These are phyloP conservation scores for Dolichomitus sp. DNA, from an alignment of 2,888 invertebrate genomes.

Conservation along the genomic window DNA sequence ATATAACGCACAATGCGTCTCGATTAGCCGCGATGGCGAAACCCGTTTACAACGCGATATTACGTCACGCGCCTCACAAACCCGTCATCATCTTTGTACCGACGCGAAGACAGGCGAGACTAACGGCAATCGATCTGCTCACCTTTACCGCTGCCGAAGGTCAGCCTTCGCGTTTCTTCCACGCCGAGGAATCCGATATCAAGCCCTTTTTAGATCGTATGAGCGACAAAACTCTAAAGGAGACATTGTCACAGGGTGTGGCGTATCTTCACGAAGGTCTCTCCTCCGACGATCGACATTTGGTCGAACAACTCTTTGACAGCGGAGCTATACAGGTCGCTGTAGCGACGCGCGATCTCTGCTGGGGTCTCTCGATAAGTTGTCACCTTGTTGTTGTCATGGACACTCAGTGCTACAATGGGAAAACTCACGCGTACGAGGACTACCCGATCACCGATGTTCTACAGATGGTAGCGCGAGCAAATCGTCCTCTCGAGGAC, in stretches of 20 bases:
- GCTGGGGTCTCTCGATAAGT: slow-evolving; percentile 96
- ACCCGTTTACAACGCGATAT: slow-evolving; percentile 97
- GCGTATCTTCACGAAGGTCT: slow-evolving; percentile 99
- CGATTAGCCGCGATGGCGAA: slow-evolving; percentile 99
- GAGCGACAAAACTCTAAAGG: slow-evolving; percentile 96
- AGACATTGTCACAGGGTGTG: slow-evolving; percentile 97
- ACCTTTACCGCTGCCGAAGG: slow-evolving; percentile 97
- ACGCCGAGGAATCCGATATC: slow-evolving; percentile 95
- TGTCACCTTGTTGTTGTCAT: slow-evolving; percentile 98
- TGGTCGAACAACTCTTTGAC: slow-evolving; percentile 97
- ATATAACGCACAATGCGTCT: slow-evolving; percentile 98
- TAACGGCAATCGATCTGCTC: slow-evolving; percentile 98
- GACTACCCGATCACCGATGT: slow-evolving; percentile 99
- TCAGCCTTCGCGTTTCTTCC: slow-evolving; percentile 95
- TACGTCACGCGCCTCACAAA: slow-evolving; percentile 93
- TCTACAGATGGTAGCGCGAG: slow-evolving; percentile 98
- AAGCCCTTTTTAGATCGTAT: slow-evolving; percentile 96
- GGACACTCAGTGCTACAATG: slow-evolving; percentile 95
- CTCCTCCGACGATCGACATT: slow-evolving; percentile 92
- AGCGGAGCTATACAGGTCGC: slow-evolving; percentile 97
- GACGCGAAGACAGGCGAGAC: slow-evolving; percentile 95
- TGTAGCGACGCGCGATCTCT: slow-evolving; percentile 96
- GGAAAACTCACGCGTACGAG: slow-evolving; percentile 94
- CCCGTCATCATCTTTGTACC: slow-evolving; percentile 97
- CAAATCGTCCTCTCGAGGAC: slow-evolving; percentile 97